A percentile compares a stretch with the other conserved stretches of the same genome.
Evolutionary conservation across 1,140 invertebrate species (phyloP).

Genomic region (Danaus melanippus): DNA sequence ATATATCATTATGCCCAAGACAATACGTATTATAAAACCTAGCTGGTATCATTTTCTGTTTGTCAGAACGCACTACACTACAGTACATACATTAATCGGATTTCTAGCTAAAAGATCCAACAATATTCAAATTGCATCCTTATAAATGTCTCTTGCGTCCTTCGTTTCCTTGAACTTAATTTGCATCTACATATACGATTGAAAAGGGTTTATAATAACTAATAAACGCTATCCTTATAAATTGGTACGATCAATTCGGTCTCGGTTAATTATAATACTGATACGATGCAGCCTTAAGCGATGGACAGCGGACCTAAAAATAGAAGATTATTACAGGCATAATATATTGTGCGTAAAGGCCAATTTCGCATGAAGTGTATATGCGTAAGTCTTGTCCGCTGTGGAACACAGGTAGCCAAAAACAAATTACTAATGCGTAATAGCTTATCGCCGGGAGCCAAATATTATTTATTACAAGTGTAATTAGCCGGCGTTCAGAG

Average conservation of each 20-base stretch:
- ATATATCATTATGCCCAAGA: constrained; percentile 1
- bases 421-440: constrained; percentile 57
- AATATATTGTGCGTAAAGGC: not conserved
- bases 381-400: not conserved
- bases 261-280: constrained; percentile 8
- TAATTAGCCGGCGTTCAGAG: constrained; percentile 24
- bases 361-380: too few species aligned
- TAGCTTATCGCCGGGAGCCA: constrained; percentile 35
- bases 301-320: constrained; percentile 26
- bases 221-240: constrained; percentile 6
- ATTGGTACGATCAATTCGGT: constrained; percentile 17
- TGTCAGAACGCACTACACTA: too few species aligned
- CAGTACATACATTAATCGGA: too few species aligned
- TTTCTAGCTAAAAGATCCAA: constrained; percentile 10
- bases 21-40: not conserved
- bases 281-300: constrained; percentile 12
- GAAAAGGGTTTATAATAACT: constrained; percentile 3
- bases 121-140: constrained; percentile 13
- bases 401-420: constrained; percentile 54
- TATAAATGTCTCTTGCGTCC: constrained; percentile 10
- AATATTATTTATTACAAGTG: constrained; percentile 45
- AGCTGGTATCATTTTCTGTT: too few species aligned
- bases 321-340: not conserved
- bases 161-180: constrained; percentile 18
- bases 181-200: constrained; percentile 14